Evolutionary conservation across 2,888 invertebrate genomes (phyloP), one percentile per base, ranked within the genome.

Genomic region (Ennomos fuscantarius): DNA sequence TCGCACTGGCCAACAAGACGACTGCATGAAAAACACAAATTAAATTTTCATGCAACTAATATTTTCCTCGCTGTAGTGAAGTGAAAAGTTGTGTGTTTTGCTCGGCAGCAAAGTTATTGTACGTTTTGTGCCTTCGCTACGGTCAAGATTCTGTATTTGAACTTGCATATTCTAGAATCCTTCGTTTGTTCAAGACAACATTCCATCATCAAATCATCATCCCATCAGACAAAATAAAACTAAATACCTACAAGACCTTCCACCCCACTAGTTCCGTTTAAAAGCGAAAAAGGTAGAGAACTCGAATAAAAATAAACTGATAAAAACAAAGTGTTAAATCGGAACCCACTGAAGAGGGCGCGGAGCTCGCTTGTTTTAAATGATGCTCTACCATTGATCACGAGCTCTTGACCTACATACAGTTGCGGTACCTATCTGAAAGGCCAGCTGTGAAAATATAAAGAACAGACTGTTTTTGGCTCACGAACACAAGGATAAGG

Each of bases 381-480:
- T 54, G 63, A 64, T 63, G 58, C 54, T 59, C 46, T 45, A 45
- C 45, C 58, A 61, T 64, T 64, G 63, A 64, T 64, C 61, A 64
- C 60, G 55, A 49, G 58, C 46, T 64, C 61, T 59, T 59, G 61
- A 64, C 63, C 61, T 44, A 56, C 52, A 56, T 64, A 35, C 37
- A 32, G 46, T 37, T 39, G 44, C 32, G 41, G 41, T 8, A n/a
- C 9, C 12, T 49, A 10, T 15, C 13, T 31, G 10, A 13, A 40
- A 13, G n/a, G n/a, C 1, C 48, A 49, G 51, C 6, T 8, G 10
- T 6, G 9, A 1, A 40, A 13, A 13, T 48, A n/a, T 13, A 35
- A 35, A 10, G 8, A 1, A 46, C 15, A 36, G 13, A 8, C 15
- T 36, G 36, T 8, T 6, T 11, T 35, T 9, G 24, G 24, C 9